A percentile compares a stretch with the other conserved stretches of the same genome.
Evolutionary conservation across 2,797 vertebrate species (phyloP).

Genomic region (Chelon auratus): DNA sequence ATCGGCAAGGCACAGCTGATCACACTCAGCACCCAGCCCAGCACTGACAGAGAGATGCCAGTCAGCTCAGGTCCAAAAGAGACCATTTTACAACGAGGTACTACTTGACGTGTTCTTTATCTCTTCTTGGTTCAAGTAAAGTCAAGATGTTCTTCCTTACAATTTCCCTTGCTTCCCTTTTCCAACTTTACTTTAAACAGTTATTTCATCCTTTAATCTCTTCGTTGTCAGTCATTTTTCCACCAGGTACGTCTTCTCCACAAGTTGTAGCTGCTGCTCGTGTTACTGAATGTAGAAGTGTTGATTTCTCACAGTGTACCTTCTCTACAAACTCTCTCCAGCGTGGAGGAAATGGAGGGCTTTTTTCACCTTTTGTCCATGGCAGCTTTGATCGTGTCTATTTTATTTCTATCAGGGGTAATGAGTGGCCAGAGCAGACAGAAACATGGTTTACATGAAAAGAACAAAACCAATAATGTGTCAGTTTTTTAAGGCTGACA

Average conservation of each 20-base stretch:
- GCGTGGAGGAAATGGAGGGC: no score
- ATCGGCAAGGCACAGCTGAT: no score
- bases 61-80: conserved; percentile 90
- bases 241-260: neutral
- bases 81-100: conserved; percentile 63
- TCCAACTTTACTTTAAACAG: neutral
- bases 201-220: conserved; percentile 5
- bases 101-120: conserved; percentile 19
- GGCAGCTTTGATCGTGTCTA: conserved; percentile 61
- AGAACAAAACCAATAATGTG: no score
- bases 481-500: no score
- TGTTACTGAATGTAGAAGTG: conserved; percentile 19
- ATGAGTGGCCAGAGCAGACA: conserved; percentile 87
- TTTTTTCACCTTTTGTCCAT: conserved; percentile 75
- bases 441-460: conserved; percentile 62
- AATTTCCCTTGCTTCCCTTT: neutral
- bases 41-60: conserved; percentile 84
- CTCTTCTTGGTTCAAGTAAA: neutral
- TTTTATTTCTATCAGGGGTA: conserved; percentile 77
- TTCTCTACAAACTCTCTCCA: no score
- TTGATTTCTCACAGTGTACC: neutral
- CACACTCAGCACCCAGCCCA: conserved; percentile 90
- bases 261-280: neutral
- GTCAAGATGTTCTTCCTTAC: neutral
- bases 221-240: neutral